Conservation (phyloP, 2,797 vertebrate species). For the Myripristis jacobus region DNA sequence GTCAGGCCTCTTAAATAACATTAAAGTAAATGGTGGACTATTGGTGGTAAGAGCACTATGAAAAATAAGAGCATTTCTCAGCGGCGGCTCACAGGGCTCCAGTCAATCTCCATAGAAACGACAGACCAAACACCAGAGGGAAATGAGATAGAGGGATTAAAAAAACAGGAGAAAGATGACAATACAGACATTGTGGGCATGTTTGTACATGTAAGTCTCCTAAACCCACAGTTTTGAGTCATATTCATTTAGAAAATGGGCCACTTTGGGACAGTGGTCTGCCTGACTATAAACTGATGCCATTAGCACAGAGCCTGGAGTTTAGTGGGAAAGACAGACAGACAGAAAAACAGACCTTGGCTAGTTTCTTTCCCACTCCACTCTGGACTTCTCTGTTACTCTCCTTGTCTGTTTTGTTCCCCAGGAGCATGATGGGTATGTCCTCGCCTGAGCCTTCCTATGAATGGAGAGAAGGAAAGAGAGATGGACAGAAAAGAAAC, state of each 20-base stretch:
- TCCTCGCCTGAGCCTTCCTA: constrained; percentile 90
- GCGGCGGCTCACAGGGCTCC: constrained; percentile 12
- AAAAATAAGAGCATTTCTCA: constrained; percentile 9
- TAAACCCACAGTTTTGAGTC: neutral
- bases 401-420: constrained; percentile 92
- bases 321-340: neutral
- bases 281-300: neutral
- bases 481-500: neutral
- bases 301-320: neutral
- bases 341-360: constrained; percentile 85
- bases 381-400: constrained; percentile 85
- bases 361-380: constrained; percentile 85
- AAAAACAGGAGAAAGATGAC: neutral
- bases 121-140: neutral
- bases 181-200: neutral
- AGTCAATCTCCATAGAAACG: constrained; percentile 38
- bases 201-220: neutral
- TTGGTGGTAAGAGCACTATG: neutral
- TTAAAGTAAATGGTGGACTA: constrained; percentile 1
- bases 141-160: neutral
- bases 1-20: neutral
- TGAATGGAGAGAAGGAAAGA: constrained; percentile 22
- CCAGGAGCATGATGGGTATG: constrained; percentile 90
- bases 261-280: neutral
- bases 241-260: neutral